Percentiles rank a stretch among this genome's conserved stretches.
phyloP scores from a whole-genome alignment of 2,797 vertebrate genomes.

The Aldrovandia affinis region DNA sequence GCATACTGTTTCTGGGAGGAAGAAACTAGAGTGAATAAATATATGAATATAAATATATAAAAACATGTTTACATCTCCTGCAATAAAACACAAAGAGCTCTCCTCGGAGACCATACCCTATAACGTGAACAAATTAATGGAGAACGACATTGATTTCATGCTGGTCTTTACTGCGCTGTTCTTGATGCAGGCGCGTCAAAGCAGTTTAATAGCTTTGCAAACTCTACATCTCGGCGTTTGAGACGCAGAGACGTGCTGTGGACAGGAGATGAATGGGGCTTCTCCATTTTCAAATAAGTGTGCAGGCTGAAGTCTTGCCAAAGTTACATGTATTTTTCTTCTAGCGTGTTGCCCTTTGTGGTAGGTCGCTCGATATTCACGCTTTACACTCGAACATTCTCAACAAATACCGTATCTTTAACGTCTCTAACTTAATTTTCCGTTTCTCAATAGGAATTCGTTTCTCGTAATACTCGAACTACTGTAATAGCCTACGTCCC shows the following conservation, averaged over 20 bases:
- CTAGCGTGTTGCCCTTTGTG: too few relatives aligned
- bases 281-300: background rate
- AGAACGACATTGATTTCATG: constrained; percentile 17
- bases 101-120: constrained; percentile 1
- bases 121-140: constrained; percentile 26
- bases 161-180: constrained; percentile 7
- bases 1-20: background rate
- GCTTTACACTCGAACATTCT: background rate
- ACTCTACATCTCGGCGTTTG: constrained; percentile 14
- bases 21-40: background rate
- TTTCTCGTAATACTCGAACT: background rate
- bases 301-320: background rate
- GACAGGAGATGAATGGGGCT: background rate
- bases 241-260: background rate
- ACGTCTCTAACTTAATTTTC: background rate
- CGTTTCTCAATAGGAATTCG: background rate
- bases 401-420: background rate
- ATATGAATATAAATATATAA: background rate
- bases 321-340: background rate
- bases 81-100: constrained; percentile 12
- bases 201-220: background rate
- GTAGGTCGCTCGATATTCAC: background rate
- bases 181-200: constrained; percentile 17
- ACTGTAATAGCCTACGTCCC: too few relatives aligned
- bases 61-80: constrained; percentile 5